Base-by-base conservation (phyloP, 2,797 vertebrate genomes). In the Pygocentrus nattereri region DNA sequence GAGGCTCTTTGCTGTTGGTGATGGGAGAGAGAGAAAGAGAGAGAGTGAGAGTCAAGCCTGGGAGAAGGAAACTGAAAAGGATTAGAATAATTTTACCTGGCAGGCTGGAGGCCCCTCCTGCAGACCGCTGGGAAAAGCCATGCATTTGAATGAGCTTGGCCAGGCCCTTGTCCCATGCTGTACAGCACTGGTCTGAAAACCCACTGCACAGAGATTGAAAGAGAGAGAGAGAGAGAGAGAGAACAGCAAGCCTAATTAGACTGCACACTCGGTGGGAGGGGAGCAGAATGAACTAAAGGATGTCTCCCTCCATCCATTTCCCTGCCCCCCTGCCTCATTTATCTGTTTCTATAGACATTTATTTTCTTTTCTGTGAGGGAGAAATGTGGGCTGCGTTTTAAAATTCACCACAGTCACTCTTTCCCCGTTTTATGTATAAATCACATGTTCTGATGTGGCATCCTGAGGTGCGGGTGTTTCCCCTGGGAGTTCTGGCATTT, bases 181-280 rank as follows among this genome's bases (percentile, higher is more conserved):
- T 71, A 64, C 52, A 71, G 68, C 41, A 16, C 76, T 61, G 81
- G 74, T 56, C 68, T n/a, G 65, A 74, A 74, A 71, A 73, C 79
- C 67, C 74, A 76, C 62, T 25, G 44, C 25, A 73, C 34, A 27
- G 21, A 18, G 27, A 47, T 61, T 27, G 27, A 30, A 38, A 69
- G 73, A 76, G 77, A 54, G 64, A 47, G n/a, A n/a, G n/a, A n/a
- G 27, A 30, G 38, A 69, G 73, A 76, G 77, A 54, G 64, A 47
- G 65, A 83, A 75, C 81, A 83, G 78, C 47, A 61, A 69, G 52
- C 71, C 77, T 87, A 88, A 88, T 87, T 89, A 87, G 83, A 81
- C 83, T 73, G 27, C 56, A 76, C 71, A 76, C 78, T 78, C 77
- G 72, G 80, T 49, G 30, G 77, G 76, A 81, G 76, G n/a, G 67